Conservation (phyloP, 2,888 invertebrate species). For the Calliopum simillimum region DNA sequence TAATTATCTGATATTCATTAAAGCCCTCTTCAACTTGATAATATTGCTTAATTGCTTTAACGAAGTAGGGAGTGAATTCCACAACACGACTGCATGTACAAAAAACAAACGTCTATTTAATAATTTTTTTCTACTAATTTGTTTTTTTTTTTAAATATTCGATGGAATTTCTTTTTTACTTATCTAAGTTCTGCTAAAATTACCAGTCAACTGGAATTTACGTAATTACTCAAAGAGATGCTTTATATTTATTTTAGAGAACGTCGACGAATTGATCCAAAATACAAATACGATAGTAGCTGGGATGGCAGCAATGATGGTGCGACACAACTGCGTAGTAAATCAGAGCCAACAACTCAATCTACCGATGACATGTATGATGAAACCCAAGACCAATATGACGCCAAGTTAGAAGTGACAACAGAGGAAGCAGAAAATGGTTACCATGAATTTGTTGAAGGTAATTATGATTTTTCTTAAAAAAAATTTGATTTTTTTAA, state of each 20-base stretch:
- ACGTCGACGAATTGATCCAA: slow-evolving; percentile 50
- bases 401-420: slow-evolving; percentile 13
- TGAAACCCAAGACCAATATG: slow-evolving; percentile 24
- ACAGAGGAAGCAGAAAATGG: slow-evolving; percentile 28
- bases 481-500: neutral
- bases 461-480: slow-evolving; percentile 35
- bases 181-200: too few relatives aligned
- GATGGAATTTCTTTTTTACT: too few relatives aligned
- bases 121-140: too few relatives aligned
- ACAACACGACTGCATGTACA: too few relatives aligned
- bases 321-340: slow-evolving; percentile 1
- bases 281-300: slow-evolving; percentile 44
- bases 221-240: too few relatives aligned
- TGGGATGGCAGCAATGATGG: slow-evolving; percentile 40
- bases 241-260: slow-evolving; percentile 44
- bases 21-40: too few relatives aligned
- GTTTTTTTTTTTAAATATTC: too few relatives aligned
- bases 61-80: too few relatives aligned
- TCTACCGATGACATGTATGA: neutral
- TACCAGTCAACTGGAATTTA: too few relatives aligned
- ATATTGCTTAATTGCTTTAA: too few relatives aligned
- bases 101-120: too few relatives aligned
- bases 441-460: slow-evolving; percentile 47
- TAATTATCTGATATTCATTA: too few relatives aligned
- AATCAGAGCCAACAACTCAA: neutral